Evolutionary conservation across 1,140 invertebrate species (phyloP), one percentile per base, ranked within the genome.

Genomic region (Drosophila sulfurigaster): DNA sequence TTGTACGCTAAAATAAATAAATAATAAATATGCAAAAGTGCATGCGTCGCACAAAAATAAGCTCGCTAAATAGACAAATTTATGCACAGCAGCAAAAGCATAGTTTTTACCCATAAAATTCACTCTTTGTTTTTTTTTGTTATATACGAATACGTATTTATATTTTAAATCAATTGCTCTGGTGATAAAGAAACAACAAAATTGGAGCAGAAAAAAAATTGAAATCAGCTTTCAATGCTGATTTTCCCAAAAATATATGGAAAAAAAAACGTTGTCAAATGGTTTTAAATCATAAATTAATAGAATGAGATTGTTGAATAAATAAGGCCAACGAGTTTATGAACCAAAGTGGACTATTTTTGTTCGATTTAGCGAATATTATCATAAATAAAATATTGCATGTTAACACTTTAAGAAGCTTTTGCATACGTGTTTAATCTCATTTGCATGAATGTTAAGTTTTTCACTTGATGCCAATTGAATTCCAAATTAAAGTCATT

Each of bases 11-110:
- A 80, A 78, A 79, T 77, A 86, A 88, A 88, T 80, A 89, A 85
- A 81, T 85, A 89, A 85, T 85, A 89, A 87, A 87, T 87, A 80
- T 78, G 74, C 75, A 73, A 86, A 87, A 87, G 56, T 85, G 74
- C 78, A 51, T 73, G 75, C 62, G 54, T 70, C 30, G 76, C 65
- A 48, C 43, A 77, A 77, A 68, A 56, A 60, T 62, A 56, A 65
- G 25, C 62, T 45, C 63, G 70, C 54, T 78, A 67, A 78, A 81
- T 64, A 78, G 71, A 66, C 58, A 82, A 88, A 82, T 77, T 81
- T 71, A 74, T 81, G 81, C 81, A 72, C 68, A 68, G 67, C 76
- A 59, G 67, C 85, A 78, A 64, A 80, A 83, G 76, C 74, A 52
- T 49, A 49, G 57, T 65, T 54, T 16, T 65, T 52, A 35, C 57